A percentile compares a stretch with the other conserved stretches of the same genome.
Conservation (phyloP, 2,888 invertebrate species). For the Pyrocoelia pectoralis region DNA sequence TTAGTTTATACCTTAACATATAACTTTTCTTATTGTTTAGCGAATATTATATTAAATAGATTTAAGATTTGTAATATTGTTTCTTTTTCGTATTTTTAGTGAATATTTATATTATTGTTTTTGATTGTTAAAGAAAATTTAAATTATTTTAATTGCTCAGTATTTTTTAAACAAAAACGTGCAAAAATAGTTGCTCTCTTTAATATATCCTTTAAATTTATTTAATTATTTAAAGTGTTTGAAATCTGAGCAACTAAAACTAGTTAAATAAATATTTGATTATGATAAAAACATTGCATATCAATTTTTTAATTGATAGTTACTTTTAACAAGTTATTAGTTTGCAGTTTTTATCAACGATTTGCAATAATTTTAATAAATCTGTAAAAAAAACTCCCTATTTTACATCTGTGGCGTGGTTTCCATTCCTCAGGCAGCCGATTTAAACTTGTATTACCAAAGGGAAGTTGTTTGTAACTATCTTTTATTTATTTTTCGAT, state of each 20-base stretch:
- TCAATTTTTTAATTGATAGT: conserved; percentile 10
- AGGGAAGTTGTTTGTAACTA: not conserved
- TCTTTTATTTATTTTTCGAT: not conserved
- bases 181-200: conserved; percentile 21
- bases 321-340: not conserved
- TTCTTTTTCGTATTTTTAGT: conserved; percentile 53
- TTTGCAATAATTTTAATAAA: conserved; percentile 32
- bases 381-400: conserved; percentile 12
- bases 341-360: conserved; percentile 31
- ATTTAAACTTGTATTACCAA: conserved; percentile 26
- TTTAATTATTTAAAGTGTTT: conserved; percentile 5
- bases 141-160: conserved; percentile 42
- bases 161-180: conserved; percentile 19
- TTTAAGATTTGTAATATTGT: conserved; percentile 54
- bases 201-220: conserved; percentile 10
- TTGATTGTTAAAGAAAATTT: conserved; percentile 48
- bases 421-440: conserved; percentile 52
- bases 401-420: conserved; percentile 31
- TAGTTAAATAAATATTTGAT: conserved; percentile 33
- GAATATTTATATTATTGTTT: conserved; percentile 58
- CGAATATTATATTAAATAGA: conserved; percentile 45
- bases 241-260: conserved; percentile 33
- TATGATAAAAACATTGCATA: conserved; percentile 32
- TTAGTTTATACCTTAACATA: conserved; percentile 52
- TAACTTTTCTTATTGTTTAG: conserved; percentile 55